Conservation (phyloP, 1,140 invertebrate species). For the Magallana ariakensis region DNA sequence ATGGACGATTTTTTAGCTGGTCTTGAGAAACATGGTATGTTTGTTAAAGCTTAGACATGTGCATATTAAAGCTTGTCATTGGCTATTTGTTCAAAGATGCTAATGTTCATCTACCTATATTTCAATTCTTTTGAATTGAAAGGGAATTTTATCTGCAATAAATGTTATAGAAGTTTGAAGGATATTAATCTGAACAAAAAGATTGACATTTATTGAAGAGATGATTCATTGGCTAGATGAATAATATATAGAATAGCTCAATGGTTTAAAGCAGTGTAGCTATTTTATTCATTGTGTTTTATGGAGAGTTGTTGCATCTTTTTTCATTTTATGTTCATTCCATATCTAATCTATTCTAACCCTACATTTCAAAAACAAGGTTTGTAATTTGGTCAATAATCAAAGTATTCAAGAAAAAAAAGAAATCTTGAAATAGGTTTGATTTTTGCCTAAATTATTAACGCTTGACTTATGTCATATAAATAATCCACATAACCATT, state of each 20-base stretch:
- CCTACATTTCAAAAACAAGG: too few relatives aligned
- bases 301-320: too few relatives aligned
- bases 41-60: not conserved
- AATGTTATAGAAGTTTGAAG: not conserved
- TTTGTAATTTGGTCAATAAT: too few relatives aligned
- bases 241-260: not conserved
- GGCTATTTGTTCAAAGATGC: not conserved
- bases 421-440: too few relatives aligned
- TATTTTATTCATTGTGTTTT: too few relatives aligned
- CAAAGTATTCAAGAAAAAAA: too few relatives aligned
- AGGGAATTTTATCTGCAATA: not conserved
- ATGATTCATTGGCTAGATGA: not conserved
- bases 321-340: too few relatives aligned
- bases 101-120: not conserved
- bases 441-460: too few relatives aligned
- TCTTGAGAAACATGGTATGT: conserved; percentile 44
- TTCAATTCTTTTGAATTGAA: not conserved
- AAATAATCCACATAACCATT: not conserved
- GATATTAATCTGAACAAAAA: not conserved
- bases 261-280: too few relatives aligned
- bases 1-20: conserved; percentile 42
- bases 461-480: not conserved
- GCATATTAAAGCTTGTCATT: not conserved
- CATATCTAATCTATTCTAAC: too few relatives aligned
- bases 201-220: not conserved